Evolutionary conservation across 2,888 invertebrate genomes (phyloP), one percentile per base, ranked within the genome.

Genomic region (Melitaea athalia): DNA sequence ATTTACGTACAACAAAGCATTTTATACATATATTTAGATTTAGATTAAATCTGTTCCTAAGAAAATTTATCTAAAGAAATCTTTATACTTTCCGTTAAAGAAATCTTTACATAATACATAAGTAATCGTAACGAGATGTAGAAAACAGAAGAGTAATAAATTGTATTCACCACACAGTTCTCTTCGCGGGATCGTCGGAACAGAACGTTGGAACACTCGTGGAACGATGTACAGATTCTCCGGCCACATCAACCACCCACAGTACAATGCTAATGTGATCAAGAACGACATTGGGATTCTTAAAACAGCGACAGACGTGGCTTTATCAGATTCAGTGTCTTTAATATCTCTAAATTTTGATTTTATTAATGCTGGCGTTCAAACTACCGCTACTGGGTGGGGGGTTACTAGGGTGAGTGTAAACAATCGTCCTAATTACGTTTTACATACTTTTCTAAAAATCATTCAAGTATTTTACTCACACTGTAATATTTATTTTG

Each of bases 161-260:
- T 31, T 31, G 33, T 55, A 5, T 55, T 33, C 47, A 11, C 6
- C 47, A 62, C 67, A 8, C 76, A 88, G 87, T 67, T 72, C 80
- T 6, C 81, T 87, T 5, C 84, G 85, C 3, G 81, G 76, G 0
- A 83, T 79, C 1, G 84, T 88, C 0, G 89, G 89, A 66, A 86
- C 86, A 4, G 85, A 86, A 80, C 77, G 76, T 17, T 76, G 74
- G 74, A 86, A 86, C 84, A 83, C 80, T 74, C 74, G 74, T 1
- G 91, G 89, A 0, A 67, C 69, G 5, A 31, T 69, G 6, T 84
- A 83, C 78, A 15, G 69, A 7, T n/a, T 87, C 17, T 50, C 76
- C 0, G 79, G 87, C 50, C 84, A 85, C 79, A 80, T 86, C 10
- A 86, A 82, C 33, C 90, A 91, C 74, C 77, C 78, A 1, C 67